phyloP scores from a whole-genome alignment of 2,888 invertebrate species.

The Caenorhabditis doughertyi region DNA sequence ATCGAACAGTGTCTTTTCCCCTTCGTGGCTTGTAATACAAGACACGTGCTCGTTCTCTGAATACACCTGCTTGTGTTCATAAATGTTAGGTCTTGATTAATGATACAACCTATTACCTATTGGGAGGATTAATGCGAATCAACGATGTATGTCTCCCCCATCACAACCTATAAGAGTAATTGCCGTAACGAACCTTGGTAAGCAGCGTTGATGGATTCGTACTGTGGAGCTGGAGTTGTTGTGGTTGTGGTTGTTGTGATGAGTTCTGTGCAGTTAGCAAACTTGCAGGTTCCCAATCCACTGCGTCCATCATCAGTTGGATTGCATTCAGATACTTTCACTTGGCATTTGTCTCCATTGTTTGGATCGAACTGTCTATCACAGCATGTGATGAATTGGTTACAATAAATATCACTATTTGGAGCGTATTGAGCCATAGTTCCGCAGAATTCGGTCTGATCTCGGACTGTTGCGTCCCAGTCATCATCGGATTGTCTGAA shows the following conservation, averaged over 20 bases:
- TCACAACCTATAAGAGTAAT: conserved; percentile 11
- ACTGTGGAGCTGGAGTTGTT: conserved; percentile 55
- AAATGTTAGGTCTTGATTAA: conserved; percentile 60
- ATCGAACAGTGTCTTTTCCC: not conserved
- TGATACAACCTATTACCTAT: conserved; percentile 52
- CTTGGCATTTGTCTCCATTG: conserved; percentile 71
- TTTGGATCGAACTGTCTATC: conserved; percentile 58
- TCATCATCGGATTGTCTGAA: conserved; percentile 58
- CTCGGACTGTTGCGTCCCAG: conserved; percentile 60
- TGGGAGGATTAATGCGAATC: conserved; percentile 51
- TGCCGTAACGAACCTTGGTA: conserved; percentile 47
- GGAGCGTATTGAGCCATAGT: conserved; percentile 44
- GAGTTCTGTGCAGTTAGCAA: conserved; percentile 68
- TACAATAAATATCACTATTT: conserved; percentile 49
- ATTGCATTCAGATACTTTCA: conserved; percentile 46
- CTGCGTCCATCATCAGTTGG: conserved; percentile 28
- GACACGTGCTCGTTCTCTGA: conserved; percentile 5
- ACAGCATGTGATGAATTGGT: conserved; percentile 59
- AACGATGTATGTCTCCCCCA: not conserved
- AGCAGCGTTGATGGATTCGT: conserved; percentile 58
- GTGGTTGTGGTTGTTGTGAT: conserved; percentile 71
- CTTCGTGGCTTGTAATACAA: not conserved
- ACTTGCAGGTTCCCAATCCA: conserved; percentile 56
- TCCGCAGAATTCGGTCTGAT: conserved; percentile 54
- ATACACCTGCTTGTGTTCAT: conserved; percentile 38